A percentile compares a stretch with the other conserved stretches of the same genome.
These are phyloP conservation scores for Stichopus chloronotus DNA, from an alignment of 35 echinoderm and acorn worm species.

Conservation along the genomic window DNA sequence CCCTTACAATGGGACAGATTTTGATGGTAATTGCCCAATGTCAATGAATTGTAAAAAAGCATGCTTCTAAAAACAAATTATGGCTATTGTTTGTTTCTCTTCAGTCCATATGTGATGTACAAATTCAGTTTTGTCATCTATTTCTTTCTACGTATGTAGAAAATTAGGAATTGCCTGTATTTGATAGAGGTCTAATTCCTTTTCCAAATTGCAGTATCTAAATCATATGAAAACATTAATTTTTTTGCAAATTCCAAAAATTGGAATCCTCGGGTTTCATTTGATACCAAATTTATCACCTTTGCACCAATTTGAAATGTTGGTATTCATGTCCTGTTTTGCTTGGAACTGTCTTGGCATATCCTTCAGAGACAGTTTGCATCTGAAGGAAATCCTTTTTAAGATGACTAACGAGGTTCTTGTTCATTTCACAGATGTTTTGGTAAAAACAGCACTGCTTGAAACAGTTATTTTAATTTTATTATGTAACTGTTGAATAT, in stretches of 20 bases:
- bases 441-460: no score
- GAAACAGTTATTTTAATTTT: no score
- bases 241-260: constrained; percentile 22
- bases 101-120: neutral
- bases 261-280: neutral
- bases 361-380: no score
- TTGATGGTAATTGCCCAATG: neutral
- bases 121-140: constrained; percentile 13
- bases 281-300: constrained; percentile 27
- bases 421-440: no score
- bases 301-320: neutral
- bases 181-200: neutral
- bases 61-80: neutral
- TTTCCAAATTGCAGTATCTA: constrained; percentile 13
- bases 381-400: no score
- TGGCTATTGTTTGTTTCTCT: neutral
- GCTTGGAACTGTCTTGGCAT: neutral
- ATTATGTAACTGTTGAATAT: no score
- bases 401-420: no score
- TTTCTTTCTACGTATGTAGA: neutral
- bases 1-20: neutral
- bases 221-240: neutral
- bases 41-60: constrained; percentile 17
- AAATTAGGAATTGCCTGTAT: neutral
- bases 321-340: constrained; percentile 27